phyloP scores from a whole-genome alignment of 2,888 invertebrate species.

The Diaprepes abbreviatus region DNA sequence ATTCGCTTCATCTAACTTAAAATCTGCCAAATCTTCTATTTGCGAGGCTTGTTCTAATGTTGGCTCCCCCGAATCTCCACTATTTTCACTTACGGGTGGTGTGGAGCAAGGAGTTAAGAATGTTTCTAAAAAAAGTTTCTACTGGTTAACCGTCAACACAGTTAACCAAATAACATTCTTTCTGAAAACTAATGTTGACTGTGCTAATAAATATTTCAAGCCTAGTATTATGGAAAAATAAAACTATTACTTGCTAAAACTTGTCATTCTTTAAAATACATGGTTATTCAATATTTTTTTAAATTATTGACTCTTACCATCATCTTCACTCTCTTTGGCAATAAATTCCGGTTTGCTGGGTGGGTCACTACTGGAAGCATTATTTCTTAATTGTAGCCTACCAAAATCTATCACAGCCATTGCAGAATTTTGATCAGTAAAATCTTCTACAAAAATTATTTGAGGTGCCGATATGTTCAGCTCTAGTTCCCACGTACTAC shows the following conservation, averaged over 20 bases:
- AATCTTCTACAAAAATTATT: slow-evolving; percentile 89
- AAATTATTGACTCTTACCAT: no score
- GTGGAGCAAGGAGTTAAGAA: slow-evolving; percentile 91
- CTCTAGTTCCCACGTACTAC: slow-evolving; percentile 88
- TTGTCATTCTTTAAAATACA: no score
- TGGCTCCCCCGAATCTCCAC: slow-evolving; percentile 66
- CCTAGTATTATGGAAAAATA: no score
- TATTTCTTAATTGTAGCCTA: slow-evolving; percentile 76
- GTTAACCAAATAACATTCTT: no score
- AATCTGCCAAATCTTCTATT: slow-evolving; percentile 54
- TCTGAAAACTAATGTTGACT: no score
- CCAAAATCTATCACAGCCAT: slow-evolving; percentile 94
- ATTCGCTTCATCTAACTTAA: slow-evolving; percentile 71
- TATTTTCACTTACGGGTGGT: slow-evolving; percentile 84
- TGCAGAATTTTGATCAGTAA: slow-evolving; percentile 80
- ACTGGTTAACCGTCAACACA: no score
- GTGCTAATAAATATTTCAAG: no score
- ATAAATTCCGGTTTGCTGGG: slow-evolving; percentile 62
- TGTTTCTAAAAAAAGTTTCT: slow-evolving; percentile 69
- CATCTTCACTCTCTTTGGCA: slow-evolving; percentile 68
- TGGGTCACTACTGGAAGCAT: slow-evolving; percentile 57
- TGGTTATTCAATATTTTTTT: no score
- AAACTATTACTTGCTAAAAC: no score
- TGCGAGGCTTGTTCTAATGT: slow-evolving; percentile 62
- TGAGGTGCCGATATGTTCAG: slow-evolving; percentile 95